Percentiles rank a stretch among this genome's conserved stretches.
These are phyloP conservation scores for Anoplolepis gracilipes DNA, from an alignment of 1,140 invertebrate species.

Conservation along the genomic window DNA sequence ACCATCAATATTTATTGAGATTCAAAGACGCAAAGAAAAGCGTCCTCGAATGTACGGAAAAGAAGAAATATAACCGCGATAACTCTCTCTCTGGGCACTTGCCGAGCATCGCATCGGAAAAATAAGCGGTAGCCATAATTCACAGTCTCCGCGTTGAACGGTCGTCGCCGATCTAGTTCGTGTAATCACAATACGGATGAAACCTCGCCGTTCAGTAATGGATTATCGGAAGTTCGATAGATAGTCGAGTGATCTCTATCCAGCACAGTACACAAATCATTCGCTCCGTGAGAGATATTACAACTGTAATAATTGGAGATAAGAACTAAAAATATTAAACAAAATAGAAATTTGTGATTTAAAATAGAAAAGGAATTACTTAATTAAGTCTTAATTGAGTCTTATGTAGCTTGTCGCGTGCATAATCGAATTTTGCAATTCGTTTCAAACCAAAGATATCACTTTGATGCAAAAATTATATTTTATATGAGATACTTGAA, in stretches of 20 bases:
- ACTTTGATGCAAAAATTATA: not conserved
- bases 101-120: not conserved
- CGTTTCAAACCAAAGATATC: not conserved
- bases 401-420: not conserved
- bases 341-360: not conserved
- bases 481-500: not conserved
- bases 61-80: constrained; percentile 36
- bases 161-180: not conserved
- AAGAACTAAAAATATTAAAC: not conserved
- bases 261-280: constrained; percentile 12
- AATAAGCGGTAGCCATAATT: constrained; percentile 36
- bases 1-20: constrained; percentile 4
- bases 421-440: not conserved
- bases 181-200: constrained; percentile 37
- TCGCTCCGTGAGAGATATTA: not conserved
- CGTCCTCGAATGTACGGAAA: not conserved
- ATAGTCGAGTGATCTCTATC: not conserved
- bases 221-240: not conserved
- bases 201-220: constrained; percentile 14
- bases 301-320: not conserved
- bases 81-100: constrained; percentile 1
- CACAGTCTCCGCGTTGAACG: not conserved
- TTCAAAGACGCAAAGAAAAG: constrained; percentile 13
- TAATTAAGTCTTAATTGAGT: not conserved
- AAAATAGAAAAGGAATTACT: too few species aligned